Evolutionary conservation across 2,797 vertebrate species (phyloP).

Genomic region (Chanos chanos): DNA sequence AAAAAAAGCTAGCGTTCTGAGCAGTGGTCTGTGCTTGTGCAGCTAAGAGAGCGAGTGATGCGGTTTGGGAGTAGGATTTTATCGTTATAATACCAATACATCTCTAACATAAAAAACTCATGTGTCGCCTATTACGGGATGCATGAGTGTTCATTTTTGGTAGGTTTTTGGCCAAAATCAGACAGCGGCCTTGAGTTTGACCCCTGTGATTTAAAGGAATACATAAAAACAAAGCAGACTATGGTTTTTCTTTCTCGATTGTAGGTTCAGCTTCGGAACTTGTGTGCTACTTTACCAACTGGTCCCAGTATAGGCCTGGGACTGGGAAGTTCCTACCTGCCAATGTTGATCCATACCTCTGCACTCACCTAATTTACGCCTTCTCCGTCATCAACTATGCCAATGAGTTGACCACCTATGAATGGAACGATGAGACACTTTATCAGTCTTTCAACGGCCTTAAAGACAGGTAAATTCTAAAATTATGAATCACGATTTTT

Average conservation of each 20-base stretch:
- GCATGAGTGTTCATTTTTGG: too few relatives aligned
- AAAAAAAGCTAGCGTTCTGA: too few relatives aligned
- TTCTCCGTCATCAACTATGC: constrained; percentile 68
- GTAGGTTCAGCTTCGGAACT: constrained; percentile 69
- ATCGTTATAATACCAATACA: too few relatives aligned
- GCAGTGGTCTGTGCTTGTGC: too few relatives aligned
- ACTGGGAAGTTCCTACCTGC: constrained; percentile 61
- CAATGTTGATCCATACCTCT: constrained; percentile 75
- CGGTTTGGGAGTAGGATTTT: too few relatives aligned
- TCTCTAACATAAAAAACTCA: too few relatives aligned
- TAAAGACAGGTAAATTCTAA: constrained; percentile 69
- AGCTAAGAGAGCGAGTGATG: too few relatives aligned
- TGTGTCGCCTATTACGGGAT: too few relatives aligned
- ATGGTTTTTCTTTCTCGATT: too few relatives aligned
- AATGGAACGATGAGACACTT: constrained; percentile 69
- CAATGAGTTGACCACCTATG: constrained; percentile 63
- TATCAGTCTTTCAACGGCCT: constrained; percentile 72
- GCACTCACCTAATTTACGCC: constrained; percentile 82
- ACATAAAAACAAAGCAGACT: background rate
- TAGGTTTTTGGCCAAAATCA: too few relatives aligned
- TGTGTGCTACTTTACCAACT: constrained; percentile 81
- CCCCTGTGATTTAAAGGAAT: background rate
- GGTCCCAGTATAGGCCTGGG: constrained; percentile 65
- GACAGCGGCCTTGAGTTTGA: too few relatives aligned
- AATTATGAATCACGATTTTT: too few relatives aligned